Evolutionary conservation across 2,113 vertebrate genomes (phyloP).

Genomic region (Alexandromys fortis): DNA sequence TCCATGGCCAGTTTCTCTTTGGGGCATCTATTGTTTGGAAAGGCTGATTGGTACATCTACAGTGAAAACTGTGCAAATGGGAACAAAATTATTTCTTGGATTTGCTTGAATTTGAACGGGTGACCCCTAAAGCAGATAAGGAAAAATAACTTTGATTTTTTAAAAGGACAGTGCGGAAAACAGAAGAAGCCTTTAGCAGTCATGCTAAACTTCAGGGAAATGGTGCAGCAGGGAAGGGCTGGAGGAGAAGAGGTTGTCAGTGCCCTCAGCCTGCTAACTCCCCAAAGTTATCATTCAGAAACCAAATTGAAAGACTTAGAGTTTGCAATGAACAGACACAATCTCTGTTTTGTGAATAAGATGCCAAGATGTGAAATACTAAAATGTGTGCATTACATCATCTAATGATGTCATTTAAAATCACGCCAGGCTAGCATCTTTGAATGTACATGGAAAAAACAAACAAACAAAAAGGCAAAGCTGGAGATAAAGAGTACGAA

Average conservation of each 20-base stretch:
- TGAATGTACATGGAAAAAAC: background rate
- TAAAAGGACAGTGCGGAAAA: background rate
- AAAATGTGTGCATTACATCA: background rate
- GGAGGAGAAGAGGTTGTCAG: background rate
- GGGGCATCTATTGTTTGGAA: background rate
- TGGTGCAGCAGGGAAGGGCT: no score
- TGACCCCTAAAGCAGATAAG: background rate
- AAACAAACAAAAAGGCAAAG: background rate
- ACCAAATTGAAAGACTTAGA: background rate
- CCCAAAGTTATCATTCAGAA: background rate
- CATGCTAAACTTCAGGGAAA: no score
- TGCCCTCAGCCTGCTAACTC: rapidly evolving
- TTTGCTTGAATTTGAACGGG: background rate
- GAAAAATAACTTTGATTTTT: background rate
- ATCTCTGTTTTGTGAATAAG: background rate
- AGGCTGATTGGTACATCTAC: no score
- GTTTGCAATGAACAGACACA: background rate
- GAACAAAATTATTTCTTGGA: background rate
- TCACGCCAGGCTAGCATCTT: background rate
- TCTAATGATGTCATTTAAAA: background rate
- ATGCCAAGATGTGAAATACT: background rate
- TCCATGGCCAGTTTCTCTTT: background rate
- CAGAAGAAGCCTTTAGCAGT: background rate
- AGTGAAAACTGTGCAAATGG: no score
- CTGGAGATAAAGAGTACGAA: background rate